phyloP scores from a whole-genome alignment of 2,797 vertebrate species.

The Cynopterus sphinx region DNA sequence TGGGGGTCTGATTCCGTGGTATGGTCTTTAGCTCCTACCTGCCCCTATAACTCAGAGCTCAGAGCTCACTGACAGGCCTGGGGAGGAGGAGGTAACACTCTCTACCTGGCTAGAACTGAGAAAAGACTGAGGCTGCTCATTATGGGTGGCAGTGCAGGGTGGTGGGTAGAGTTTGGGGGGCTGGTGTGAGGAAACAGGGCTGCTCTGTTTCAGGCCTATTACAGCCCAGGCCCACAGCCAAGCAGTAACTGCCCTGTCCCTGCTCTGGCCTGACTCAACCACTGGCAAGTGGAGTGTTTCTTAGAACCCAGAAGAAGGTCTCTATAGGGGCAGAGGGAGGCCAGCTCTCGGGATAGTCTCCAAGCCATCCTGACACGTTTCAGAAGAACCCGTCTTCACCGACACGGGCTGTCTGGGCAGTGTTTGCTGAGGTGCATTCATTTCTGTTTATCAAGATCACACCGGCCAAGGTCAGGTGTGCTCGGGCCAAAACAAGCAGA shows the following conservation, averaged over 20 bases:
- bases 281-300: neutral
- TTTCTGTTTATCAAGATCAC: constrained; percentile 22
- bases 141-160: too few relatives aligned
- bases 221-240: constrained; percentile 3
- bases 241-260: neutral
- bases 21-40: neutral
- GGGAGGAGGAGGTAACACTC: neutral
- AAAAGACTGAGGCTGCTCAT: neutral
- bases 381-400: neutral
- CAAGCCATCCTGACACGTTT: neutral
- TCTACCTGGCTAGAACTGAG: neutral
- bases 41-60: neutral
- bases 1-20: neutral
- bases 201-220: neutral
- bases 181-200: neutral
- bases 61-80: neutral
- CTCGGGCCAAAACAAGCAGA: constrained; percentile 43
- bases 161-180: too few relatives aligned
- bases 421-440: neutral
- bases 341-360: constrained; percentile 17
- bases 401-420: neutral
- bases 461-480: neutral
- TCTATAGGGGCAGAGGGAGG: neutral
- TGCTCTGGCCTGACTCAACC: neutral
- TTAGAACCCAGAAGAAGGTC: constrained; percentile 12